These are phyloP conservation scores for Melanerpes aurifrons DNA, from an alignment of 2,113 vertebrate species.

Conservation along the genomic window DNA sequence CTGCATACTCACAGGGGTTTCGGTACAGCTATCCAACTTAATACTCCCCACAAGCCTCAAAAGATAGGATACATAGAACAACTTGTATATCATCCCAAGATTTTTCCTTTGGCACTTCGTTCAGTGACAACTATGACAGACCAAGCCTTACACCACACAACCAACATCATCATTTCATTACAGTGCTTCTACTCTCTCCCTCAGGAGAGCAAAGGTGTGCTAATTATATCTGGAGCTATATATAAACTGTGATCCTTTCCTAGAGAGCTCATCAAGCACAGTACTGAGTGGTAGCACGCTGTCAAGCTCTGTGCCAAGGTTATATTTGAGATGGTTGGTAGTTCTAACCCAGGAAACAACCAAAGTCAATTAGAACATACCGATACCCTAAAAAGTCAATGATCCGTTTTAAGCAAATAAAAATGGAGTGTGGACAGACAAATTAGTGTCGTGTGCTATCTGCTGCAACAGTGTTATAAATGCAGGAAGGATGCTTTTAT, in stretches of 20 bases:
- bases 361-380: neutral
- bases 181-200: neutral
- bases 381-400: neutral
- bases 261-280: neutral
- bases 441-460: neutral
- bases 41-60: neutral
- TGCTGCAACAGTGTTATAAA: neutral
- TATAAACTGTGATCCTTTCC: neutral
- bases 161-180: fast-evolving
- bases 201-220: neutral
- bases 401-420: neutral
- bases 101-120: neutral
- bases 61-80: neutral
- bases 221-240: neutral
- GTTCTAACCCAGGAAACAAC: neutral
- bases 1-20: neutral
- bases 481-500: neutral
- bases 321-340: neutral
- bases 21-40: neutral
- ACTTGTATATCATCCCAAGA: neutral
- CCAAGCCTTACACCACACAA: neutral
- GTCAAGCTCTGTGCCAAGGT: neutral
- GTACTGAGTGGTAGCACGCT: fast-evolving
- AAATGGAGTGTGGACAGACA: neutral
- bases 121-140: neutral